Evolutionary conservation across 2,113 vertebrate species (phyloP), one percentile per base, ranked within the genome.

Genomic region (Microcebus tavaratra): DNA sequence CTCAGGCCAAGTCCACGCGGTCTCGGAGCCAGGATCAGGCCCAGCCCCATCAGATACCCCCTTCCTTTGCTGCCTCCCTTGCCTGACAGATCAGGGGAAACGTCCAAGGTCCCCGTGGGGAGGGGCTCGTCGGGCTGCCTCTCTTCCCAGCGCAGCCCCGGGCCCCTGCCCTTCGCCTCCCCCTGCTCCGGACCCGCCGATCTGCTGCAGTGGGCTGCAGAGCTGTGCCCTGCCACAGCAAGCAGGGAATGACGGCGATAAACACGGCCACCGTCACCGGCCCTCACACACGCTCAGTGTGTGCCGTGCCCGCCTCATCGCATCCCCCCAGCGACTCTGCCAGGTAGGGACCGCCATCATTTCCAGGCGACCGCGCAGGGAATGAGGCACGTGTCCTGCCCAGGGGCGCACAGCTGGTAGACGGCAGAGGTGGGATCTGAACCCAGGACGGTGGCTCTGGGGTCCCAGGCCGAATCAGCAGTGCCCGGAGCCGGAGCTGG

Each of bases 391-490:
- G 72, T 6, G 20, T 39, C 42, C 45, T 63, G 45, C 6, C 18
- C 12, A 18, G 8, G 78, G 59, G 3, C 59, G 4, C 6, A 48
- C 31, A 57, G 25, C 31, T 31, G 39, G n/a, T 10, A 29, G 57
- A 23, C 0, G 11, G 29, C 39, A 11, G 31, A 76, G 21, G n/a
- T 55, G 17, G 31, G 39, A 45, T 59, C 61, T 67, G 93, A 93
- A 92, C 39, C 57, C 45, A 1, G 55, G 31, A 15, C 80, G 31
- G 12, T 2, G 39, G 57, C 23, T 76, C 2, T 8, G 23, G 65
- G 34, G 61, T 2, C 3, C n/a, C 7, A 2, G 0, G 10, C 27
- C 10, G 29, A 13, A 39, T 34, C 8, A 29, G 3, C 0, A 4
- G 31, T 4, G 25, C 21, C 20, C 0, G 2, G 67, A 2, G 25